Evolutionary conservation across 2,888 invertebrate genomes (phyloP).

Genomic region (Dusona sp.): DNA sequence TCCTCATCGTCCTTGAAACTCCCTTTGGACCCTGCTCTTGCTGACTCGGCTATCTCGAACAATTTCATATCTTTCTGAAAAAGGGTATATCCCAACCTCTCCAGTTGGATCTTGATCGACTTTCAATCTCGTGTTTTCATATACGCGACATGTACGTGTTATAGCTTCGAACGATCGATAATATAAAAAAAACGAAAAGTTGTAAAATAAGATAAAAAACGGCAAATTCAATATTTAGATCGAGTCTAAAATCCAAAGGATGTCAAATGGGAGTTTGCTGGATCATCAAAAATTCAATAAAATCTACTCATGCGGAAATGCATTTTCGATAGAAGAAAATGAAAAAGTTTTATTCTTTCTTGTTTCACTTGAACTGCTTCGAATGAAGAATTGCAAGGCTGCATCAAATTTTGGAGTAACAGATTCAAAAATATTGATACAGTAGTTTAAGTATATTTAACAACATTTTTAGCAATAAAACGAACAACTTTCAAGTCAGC

Average conservation of each 20-base stretch:
- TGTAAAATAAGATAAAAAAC: background rate
- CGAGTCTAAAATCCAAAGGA: background rate
- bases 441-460: background rate
- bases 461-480: too few relatives aligned
- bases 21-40: slow-evolving; percentile 13
- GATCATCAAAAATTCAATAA: slow-evolving; percentile 21
- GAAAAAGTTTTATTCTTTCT: background rate
- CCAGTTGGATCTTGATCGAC: slow-evolving; percentile 12
- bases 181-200: background rate
- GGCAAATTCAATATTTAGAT: slow-evolving; percentile 33
- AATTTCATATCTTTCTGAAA: slow-evolving; percentile 35
- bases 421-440: background rate
- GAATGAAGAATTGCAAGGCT: background rate
- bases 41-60: slow-evolving; percentile 46
- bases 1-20: background rate
- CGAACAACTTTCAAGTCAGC: background rate
- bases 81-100: background rate
- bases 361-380: background rate
- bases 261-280: background rate
- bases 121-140: slow-evolving; percentile 38
- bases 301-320: slow-evolving; percentile 16
- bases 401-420: background rate
- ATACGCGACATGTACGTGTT: background rate
- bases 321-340: slow-evolving; percentile 32
- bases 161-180: background rate